Conservation (phyloP, 2,888 invertebrate species). For the Psococerastis gibbosa region DNA sequence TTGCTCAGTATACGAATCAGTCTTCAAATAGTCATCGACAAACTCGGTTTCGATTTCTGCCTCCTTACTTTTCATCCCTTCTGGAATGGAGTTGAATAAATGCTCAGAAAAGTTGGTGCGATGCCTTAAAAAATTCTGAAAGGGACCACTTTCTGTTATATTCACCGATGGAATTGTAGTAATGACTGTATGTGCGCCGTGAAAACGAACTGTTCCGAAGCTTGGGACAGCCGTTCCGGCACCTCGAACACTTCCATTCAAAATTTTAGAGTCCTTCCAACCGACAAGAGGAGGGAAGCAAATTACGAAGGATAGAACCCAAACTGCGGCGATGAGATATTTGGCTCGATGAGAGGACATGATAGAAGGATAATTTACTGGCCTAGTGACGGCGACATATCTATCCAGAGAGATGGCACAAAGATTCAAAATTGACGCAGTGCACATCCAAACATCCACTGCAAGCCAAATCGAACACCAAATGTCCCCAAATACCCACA, state of each 20-base stretch:
- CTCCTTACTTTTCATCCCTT: not conserved
- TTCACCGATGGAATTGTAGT: not conserved
- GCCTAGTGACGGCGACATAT: slow-evolving; percentile 92
- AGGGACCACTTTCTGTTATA: not conserved
- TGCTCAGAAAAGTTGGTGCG: slow-evolving; percentile 7
- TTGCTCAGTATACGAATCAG: not conserved
- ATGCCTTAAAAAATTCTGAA: not conserved
- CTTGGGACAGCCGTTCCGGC: not conserved
- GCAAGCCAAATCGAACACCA: slow-evolving; percentile 97
- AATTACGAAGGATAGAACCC: slow-evolving; percentile 90
- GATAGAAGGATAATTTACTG: slow-evolving; percentile 82
- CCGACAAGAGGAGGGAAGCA: slow-evolving; percentile 92
- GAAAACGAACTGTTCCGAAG: not conserved
- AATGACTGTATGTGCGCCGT: slow-evolving; percentile 4
- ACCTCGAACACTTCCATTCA: no score
- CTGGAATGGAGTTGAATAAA: slow-evolving; percentile 2
- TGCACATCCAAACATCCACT: slow-evolving; percentile 97
- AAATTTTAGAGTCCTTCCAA: slow-evolving; percentile 50
- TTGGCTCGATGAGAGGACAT: slow-evolving; percentile 74
- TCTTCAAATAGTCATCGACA: not conserved
- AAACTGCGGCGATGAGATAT: slow-evolving; percentile 72
- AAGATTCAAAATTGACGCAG: slow-evolving; percentile 88
- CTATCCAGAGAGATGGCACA: slow-evolving; percentile 89
- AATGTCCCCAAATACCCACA: slow-evolving; percentile 91
- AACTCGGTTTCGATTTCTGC: slow-evolving; percentile 3